These are phyloP conservation scores for Ovis aries DNA, from an alignment of 2,113 vertebrate genomes.

Conservation along the genomic window ARS-UI_Ramb_v3.0 NC_056076.1:34746001-34746500, in stretches of 20 bases:
- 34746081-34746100: neutral
- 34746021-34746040: too few relatives aligned
- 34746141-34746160: neutral
- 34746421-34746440: neutral
- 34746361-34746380: neutral
- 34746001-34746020: neutral
- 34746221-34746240: neutral
- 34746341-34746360: neutral
- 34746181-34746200: neutral
- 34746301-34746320: neutral
- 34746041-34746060: neutral
- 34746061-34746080: neutral
- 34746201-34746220: neutral
- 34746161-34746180: neutral
- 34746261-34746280: neutral
- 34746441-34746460: neutral
- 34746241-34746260: neutral
- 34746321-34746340: neutral
- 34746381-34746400: neutral
- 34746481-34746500: neutral
- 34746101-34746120: neutral
- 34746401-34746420: neutral
- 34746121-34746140: neutral
- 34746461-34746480: neutral
- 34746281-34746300: neutral